Percentiles rank a stretch among this genome's conserved stretches.
These are phyloP conservation scores for Holcopasites calliopsidis DNA, from an alignment of 1,140 invertebrate genomes.

Conservation along the genomic window DNA sequence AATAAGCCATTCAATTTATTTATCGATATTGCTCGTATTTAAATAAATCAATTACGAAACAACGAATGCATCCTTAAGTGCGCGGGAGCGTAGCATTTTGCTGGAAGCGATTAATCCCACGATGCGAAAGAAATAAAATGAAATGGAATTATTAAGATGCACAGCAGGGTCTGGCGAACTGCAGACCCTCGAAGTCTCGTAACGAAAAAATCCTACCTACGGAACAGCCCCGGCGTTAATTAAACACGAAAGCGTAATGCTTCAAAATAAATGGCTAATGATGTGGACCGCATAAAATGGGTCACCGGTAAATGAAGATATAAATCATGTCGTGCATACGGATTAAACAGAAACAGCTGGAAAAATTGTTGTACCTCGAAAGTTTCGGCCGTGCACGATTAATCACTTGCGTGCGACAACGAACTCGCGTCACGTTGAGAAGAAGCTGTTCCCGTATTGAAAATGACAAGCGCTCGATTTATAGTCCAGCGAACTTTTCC, in stretches of 20 bases:
- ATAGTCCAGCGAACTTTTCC: background rate
- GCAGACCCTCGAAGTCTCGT: too few relatives aligned
- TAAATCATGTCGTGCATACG: constrained; percentile 40
- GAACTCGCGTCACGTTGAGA: constrained; percentile 5
- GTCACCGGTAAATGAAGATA: constrained; percentile 40
- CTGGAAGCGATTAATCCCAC: too few relatives aligned
- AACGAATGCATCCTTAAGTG: too few relatives aligned
- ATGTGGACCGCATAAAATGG: constrained; percentile 20
- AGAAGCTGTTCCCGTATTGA: constrained; percentile 1
- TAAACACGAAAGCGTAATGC: constrained; percentile 23
- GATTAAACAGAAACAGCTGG: constrained; percentile 41
- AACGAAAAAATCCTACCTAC: constrained; percentile 15
- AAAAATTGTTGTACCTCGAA: constrained; percentile 30
- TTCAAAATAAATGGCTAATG: constrained; percentile 47
- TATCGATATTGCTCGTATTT: background rate
- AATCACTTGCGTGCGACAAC: constrained; percentile 19
- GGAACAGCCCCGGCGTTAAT: constrained; percentile 3
- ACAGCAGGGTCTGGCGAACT: background rate
- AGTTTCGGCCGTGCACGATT: constrained; percentile 25
- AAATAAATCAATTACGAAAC: background rate
- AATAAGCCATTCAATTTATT: background rate
- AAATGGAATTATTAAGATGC: background rate
- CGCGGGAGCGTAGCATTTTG: too few relatives aligned
- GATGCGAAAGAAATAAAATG: too few relatives aligned
- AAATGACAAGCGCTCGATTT: background rate